Base-by-base conservation (phyloP, 2,888 invertebrate species). In the Tachina lurida region DNA sequence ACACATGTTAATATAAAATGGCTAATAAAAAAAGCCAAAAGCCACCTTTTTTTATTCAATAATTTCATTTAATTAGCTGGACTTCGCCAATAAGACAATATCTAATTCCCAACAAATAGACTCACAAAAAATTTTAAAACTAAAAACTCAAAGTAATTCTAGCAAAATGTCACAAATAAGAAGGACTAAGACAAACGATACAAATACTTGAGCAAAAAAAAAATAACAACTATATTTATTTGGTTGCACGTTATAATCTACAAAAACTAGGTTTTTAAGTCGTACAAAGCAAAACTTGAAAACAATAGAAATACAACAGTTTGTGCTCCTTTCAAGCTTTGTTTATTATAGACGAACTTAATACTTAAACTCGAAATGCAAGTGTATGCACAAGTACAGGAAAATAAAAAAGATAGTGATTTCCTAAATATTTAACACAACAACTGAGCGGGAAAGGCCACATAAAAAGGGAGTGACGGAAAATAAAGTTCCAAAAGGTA, bases 371-470 rank as follows among this genome's bases (percentile, higher is more conserved):
- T 73, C 71, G 58, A 83, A 77, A 73, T 73, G 71, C 9, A 9
- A 67, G 62, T 67, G 13, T 15, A 43, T 63, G 12, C 43, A 60
- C 43, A 67, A 67, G 39, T 60, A 60, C 52, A 75, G 70, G 52
- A 82, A 79, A 77, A 63, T 39, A 63, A 31, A 47, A 68, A 12
- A 76, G 77, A 85, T 65, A 79, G 83, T 75, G 75, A 82, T 76
- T 82, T 79, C 60, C 78, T 67, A 71, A 71, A 83, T 83, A 67
- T 79, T 67, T 78, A 65, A 56, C 79, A 62, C 10, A 67, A 56
- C 56, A 74, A 67, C 68, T 41, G 39, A 49, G 31, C 31, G 58
- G 15, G 70, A 68, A 74, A 52, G 58, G 73, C 58, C 60, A 65
- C 49, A 31, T 12, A 3, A n/a, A 74, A 54, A 60, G 10, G 12